phyloP scores from a whole-genome alignment of 2,888 invertebrate genomes.

The Caenorhabditis parvicauda region DNA sequence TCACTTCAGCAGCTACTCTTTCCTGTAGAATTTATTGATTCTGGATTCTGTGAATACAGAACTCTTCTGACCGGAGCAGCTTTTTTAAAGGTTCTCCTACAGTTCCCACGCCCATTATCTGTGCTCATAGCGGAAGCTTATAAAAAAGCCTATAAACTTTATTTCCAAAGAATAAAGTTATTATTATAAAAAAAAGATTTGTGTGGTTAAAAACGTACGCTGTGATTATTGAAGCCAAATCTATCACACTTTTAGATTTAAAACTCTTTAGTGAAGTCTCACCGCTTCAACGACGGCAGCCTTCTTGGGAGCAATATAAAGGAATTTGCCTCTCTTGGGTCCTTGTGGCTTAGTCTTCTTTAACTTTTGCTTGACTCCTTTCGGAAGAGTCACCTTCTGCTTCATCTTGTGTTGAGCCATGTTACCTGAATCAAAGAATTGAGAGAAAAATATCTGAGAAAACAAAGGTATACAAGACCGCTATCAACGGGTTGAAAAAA shows the following conservation, averaged over 20 bases:
- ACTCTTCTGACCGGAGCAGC: neutral
- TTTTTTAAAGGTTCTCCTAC: no score
- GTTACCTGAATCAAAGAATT: neutral
- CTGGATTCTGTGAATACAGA: no score
- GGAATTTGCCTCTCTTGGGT: constrained; percentile 39
- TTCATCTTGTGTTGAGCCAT: constrained; percentile 48
- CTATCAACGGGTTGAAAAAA: no score
- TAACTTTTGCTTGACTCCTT: constrained; percentile 47
- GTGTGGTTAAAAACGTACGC: no score
- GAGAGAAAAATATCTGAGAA: neutral
- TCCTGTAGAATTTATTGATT: constrained; percentile 5
- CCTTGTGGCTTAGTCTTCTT: constrained; percentile 33
- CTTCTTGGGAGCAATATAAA: constrained; percentile 50
- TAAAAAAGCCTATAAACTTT: neutral
- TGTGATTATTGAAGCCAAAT: no score
- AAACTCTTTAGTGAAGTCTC: neutral
- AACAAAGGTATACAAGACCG: neutral
- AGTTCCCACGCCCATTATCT: no score
- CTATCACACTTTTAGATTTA: neutral
- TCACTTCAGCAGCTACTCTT: constrained; percentile 35
- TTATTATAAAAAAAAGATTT: constrained; percentile 1
- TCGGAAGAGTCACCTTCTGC: constrained; percentile 41
- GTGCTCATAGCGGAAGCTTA: no score
- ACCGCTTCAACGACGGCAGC: constrained; percentile 39
- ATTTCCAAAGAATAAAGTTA: neutral